A percentile compares a stretch with the other conserved stretches of the same genome.
Evolutionary conservation across 1,140 invertebrate species (phyloP).

Genomic region (Trachymyrmex septentrionalis): DNA sequence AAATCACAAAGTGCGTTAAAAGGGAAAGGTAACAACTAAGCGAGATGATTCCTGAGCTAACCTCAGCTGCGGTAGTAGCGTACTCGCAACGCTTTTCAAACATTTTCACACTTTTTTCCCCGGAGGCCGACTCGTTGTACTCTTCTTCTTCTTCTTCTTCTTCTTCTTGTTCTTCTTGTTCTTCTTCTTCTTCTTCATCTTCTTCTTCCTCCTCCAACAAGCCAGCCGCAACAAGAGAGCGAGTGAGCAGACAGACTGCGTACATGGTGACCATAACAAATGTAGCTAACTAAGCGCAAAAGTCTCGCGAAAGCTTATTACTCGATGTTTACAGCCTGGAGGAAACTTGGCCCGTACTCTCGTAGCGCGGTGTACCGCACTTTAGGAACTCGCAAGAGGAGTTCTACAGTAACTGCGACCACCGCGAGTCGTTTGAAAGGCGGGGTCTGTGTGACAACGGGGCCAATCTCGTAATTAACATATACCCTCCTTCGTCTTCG

Average conservation of each 20-base stretch:
- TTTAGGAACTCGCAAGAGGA: constrained; percentile 67
- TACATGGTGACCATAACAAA: constrained; percentile 65
- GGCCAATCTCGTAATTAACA: constrained; percentile 73
- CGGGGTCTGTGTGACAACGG: constrained; percentile 59
- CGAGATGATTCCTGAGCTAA: constrained; percentile 1
- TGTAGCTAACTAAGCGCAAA: constrained; percentile 74
- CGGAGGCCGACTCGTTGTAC: not conserved
- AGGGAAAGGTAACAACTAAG: constrained; percentile 13
- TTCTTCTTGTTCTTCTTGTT: not conserved
- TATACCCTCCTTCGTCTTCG: constrained; percentile 33
- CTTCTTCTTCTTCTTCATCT: constrained; percentile 1
- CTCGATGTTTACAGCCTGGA: constrained; percentile 71
- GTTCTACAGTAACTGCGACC: constrained; percentile 56
- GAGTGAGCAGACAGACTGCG: not conserved
- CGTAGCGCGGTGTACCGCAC: constrained; percentile 54
- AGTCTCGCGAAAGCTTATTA: constrained; percentile 75
- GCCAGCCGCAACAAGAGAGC: not conserved
- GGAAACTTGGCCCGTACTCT: constrained; percentile 67
- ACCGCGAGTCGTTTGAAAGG: constrained; percentile 69
- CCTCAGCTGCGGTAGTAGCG: not conserved
- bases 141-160: not conserved
- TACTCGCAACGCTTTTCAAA: constrained; percentile 28
- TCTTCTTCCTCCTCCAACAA: not conserved
- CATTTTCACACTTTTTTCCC: constrained; percentile 45
- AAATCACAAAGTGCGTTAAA: constrained; percentile 16